phyloP scores from a whole-genome alignment of 2,888 invertebrate genomes.

The Acheta domesticus region DNA sequence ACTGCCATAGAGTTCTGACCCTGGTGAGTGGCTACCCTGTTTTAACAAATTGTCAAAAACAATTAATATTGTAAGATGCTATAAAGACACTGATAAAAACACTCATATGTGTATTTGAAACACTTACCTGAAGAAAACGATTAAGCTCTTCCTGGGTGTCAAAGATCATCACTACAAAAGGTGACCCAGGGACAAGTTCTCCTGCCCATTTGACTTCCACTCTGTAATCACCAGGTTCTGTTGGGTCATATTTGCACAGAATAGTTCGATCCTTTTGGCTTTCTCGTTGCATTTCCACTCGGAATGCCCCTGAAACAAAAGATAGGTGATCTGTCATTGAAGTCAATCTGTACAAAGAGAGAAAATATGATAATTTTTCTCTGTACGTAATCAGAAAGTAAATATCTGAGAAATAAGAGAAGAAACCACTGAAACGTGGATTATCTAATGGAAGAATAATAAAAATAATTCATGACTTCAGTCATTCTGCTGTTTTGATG shows the following conservation, averaged over 20 bases:
- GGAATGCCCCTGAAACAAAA: slow-evolving; percentile 74
- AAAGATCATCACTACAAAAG: slow-evolving; percentile 98
- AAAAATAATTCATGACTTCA: too few relatives aligned
- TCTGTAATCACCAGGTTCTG: slow-evolving; percentile 97
- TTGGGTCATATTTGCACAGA: slow-evolving; percentile 95
- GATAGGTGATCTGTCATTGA: neutral
- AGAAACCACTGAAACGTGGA: too few relatives aligned
- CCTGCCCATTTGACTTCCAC: slow-evolving; percentile 98
- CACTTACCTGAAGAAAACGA: slow-evolving; percentile 53
- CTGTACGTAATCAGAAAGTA: too few relatives aligned
- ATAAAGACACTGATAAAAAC: neutral
- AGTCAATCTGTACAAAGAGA: slow-evolving; percentile 5
- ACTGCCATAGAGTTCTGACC: slow-evolving; percentile 47
- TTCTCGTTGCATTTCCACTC: slow-evolving; percentile 99
- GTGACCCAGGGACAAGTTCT: slow-evolving; percentile 95
- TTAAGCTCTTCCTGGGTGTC: slow-evolving; percentile 95
- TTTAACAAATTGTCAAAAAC: slow-evolving; percentile 29
- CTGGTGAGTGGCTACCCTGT: slow-evolving; percentile 45
- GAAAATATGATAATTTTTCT: neutral
- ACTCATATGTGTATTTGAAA: neutral
- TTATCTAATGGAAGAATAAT: too few relatives aligned
- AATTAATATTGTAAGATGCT: neutral
- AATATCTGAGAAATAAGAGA: too few relatives aligned
- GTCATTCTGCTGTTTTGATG: too few relatives aligned
- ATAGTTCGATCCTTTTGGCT: slow-evolving; percentile 97